phyloP scores from a whole-genome alignment of 2,797 vertebrate species.

The Sebastes cheni region DNA sequence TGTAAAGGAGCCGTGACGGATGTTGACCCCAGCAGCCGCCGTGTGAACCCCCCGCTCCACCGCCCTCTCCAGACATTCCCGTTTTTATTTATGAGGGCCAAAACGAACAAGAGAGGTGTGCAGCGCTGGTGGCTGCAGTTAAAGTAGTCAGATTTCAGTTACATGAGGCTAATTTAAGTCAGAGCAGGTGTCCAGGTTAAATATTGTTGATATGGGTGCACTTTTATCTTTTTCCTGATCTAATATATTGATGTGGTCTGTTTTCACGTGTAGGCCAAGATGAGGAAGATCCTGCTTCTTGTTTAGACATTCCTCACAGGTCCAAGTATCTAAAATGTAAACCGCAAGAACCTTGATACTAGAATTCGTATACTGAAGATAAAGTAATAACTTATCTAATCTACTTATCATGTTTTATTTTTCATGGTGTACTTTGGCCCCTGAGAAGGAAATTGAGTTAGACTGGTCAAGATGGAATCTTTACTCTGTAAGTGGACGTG shows the following conservation, averaged over 20 bases:
- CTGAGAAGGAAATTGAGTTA: constrained; percentile 38
- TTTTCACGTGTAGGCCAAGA: neutral
- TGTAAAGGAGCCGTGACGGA: constrained; percentile 68
- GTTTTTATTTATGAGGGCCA: constrained; percentile 72
- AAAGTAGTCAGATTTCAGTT: constrained; percentile 54
- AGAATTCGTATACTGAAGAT: neutral
- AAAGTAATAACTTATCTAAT: constrained; percentile 7
- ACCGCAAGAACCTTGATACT: neutral
- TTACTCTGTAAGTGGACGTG: constrained; percentile 45
- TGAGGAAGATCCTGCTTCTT: neutral
- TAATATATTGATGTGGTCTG: constrained; percentile 2
- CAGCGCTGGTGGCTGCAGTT: constrained; percentile 28
- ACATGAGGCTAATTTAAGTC: constrained; percentile 56
- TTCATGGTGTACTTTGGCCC: constrained; percentile 6
- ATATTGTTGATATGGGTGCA: constrained; percentile 8
- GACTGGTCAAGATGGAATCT: constrained; percentile 50
- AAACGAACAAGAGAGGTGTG: constrained; percentile 60
- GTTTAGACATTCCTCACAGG: neutral
- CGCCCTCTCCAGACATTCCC: constrained; percentile 62
- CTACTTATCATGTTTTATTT: neutral
- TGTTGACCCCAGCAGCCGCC: constrained; percentile 68
- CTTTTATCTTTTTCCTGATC: neutral
- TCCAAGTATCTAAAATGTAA: neutral
- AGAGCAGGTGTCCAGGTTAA: constrained; percentile 46
- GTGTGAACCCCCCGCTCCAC: constrained; percentile 9